Conservation (phyloP, 2,113 vertebrate genomes). For the Stegostoma tigrinum region DNA sequence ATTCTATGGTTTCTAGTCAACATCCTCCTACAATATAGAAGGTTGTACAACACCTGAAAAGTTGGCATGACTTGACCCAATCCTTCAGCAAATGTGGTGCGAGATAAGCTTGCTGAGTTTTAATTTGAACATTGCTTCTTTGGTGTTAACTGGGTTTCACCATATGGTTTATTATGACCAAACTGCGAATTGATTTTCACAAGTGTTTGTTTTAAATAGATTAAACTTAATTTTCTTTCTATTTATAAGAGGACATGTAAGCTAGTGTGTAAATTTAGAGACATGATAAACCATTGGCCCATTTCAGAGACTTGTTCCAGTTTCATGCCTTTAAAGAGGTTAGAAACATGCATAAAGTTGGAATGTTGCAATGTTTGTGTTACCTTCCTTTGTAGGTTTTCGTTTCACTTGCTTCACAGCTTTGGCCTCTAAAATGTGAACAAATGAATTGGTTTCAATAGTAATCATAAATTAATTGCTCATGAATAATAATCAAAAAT, state of each 20-base stretch:
- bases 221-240: no score
- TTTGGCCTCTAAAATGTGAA: not conserved
- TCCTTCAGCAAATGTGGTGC: not conserved
- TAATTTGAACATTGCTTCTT: not conserved
- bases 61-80: not conserved
- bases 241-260: no score
- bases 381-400: slow-evolving; percentile 17
- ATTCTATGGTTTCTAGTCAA: no score
- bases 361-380: not conserved
- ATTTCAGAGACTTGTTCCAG: no score
- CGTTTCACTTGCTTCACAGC: not conserved
- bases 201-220: no score
- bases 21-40: no score
- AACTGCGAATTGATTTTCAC: not conserved
- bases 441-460: not conserved
- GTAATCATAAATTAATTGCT: no score
- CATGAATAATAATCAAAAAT: no score
- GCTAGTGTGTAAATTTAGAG: no score
- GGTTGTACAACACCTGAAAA: not conserved
- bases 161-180: not conserved
- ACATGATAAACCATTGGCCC: no score
- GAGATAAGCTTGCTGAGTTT: not conserved
- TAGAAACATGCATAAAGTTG: no score
- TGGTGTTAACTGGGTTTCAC: not conserved
- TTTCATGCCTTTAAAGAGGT: no score